Conservation (phyloP, 2,113 vertebrate genomes). For the Ginglymostoma cirratum region DNA sequence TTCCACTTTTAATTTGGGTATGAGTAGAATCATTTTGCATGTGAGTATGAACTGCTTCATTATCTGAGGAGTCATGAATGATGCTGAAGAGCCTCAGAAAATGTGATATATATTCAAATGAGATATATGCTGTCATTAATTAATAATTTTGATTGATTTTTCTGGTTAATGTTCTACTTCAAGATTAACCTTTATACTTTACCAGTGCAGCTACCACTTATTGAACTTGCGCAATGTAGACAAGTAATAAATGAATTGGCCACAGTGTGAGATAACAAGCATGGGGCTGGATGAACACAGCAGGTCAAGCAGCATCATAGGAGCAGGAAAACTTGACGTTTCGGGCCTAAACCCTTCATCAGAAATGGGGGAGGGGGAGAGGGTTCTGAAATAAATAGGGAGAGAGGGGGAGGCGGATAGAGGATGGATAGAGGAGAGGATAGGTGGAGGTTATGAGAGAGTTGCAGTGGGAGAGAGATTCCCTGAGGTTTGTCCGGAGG, state of each 20-base stretch:
- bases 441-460: no score
- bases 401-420: no score
- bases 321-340: no score
- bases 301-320: no score
- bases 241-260: background rate
- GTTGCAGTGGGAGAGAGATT: no score
- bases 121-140: background rate
- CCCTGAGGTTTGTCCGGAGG: no score
- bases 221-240: background rate
- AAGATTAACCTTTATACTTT: constrained; percentile 36
- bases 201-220: background rate
- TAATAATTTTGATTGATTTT: constrained; percentile 35
- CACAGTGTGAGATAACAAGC: background rate
- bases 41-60: background rate
- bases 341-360: no score
- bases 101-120: background rate
- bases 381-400: no score
- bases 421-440: no score
- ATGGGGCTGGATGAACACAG: no score
- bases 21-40: background rate
- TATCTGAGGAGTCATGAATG: background rate
- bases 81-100: background rate
- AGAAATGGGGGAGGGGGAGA: no score
- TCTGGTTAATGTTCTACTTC: constrained; percentile 13
- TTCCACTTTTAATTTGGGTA: background rate